phyloP scores from a whole-genome alignment of 2,888 invertebrate species.

The Lissonota sp. region DNA sequence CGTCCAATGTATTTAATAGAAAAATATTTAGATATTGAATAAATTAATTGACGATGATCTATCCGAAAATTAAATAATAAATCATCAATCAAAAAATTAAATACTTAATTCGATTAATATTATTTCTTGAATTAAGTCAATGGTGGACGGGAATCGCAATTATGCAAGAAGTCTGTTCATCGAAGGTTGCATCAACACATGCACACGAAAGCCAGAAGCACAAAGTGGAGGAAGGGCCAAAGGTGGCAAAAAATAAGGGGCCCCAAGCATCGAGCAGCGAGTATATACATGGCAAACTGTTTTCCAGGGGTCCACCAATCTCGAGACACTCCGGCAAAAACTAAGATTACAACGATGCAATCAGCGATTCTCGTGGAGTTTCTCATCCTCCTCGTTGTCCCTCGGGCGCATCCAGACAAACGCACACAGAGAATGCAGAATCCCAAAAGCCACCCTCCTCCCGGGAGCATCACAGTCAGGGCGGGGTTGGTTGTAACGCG shows the following conservation, averaged over 20 bases:
- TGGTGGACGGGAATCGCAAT: too few relatives aligned
- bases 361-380: conserved; percentile 70
- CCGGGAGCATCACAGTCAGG: neutral
- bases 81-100: too few relatives aligned
- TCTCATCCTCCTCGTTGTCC: neutral
- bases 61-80: too few relatives aligned
- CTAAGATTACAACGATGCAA: conserved; percentile 81
- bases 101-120: too few relatives aligned
- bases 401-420: conserved; percentile 1
- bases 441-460: too few relatives aligned
- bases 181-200: too few relatives aligned
- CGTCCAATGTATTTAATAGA: too few relatives aligned
- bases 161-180: too few relatives aligned
- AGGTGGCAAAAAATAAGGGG: neutral
- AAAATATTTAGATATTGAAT: too few relatives aligned
- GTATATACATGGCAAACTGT: conserved; percentile 3
- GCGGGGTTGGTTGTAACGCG: neutral
- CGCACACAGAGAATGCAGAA: neutral
- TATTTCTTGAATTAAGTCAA: too few relatives aligned
- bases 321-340: conserved; percentile 75
- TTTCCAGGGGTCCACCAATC: conserved; percentile 69
- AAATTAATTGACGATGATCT: too few relatives aligned
- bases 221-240: neutral
- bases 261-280: neutral
- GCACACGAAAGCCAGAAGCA: neutral